Evolutionary conservation across 2,113 vertebrate species (phyloP).

Genomic region (Chunga burmeisteri): DNA sequence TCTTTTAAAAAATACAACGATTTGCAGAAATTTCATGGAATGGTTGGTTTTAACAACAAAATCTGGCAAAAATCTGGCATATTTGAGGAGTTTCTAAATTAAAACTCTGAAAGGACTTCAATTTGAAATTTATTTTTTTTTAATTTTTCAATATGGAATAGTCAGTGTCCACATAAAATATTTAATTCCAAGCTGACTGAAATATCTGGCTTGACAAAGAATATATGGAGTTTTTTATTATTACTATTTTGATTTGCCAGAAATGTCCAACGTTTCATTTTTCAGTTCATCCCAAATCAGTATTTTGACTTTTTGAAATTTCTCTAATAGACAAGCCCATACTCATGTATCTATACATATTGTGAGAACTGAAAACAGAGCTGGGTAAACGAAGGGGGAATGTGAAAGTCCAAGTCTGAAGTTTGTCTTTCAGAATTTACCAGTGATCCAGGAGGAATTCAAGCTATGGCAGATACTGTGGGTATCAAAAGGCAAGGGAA

Average conservation of each 20-base stretch:
- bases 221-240: too few relatives aligned
- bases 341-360: background rate
- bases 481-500: background rate
- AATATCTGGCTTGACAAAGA: background rate
- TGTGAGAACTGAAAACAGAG: background rate
- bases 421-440: background rate
- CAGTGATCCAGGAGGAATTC: background rate
- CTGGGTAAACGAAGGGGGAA: background rate
- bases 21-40: background rate
- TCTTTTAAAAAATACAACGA: background rate
- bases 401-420: background rate
- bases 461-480: background rate
- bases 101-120: background rate
- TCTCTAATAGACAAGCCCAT: background rate
- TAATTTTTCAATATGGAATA: background rate
- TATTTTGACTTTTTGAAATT: background rate
- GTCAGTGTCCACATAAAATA: background rate
- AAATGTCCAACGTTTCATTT: background rate
- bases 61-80: background rate
- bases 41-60: background rate
- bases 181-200: background rate
- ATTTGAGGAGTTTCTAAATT: background rate
- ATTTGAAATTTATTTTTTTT: background rate
- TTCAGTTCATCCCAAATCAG: background rate
- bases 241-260: background rate